phyloP scores from a whole-genome alignment of 2,113 vertebrate genomes.

The Microcebus murinus region DNA sequence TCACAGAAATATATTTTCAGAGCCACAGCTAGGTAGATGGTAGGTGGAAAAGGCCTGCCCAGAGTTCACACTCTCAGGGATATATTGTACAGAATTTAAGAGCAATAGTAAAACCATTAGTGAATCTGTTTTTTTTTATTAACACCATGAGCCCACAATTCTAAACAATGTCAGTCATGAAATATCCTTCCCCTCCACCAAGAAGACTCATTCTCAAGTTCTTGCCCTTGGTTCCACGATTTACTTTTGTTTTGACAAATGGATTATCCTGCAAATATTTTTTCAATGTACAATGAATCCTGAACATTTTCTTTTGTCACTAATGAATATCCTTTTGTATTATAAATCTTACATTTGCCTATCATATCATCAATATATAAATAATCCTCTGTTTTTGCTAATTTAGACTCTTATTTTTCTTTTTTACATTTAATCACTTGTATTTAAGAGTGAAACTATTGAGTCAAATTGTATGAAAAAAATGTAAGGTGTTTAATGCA shows the following conservation, averaged over 20 bases:
- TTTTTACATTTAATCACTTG: background rate
- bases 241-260: background rate
- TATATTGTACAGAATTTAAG: background rate
- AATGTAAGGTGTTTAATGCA: background rate
- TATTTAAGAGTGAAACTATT: background rate
- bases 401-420: background rate
- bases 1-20: background rate
- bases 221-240: background rate
- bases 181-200: background rate
- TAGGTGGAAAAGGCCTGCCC: background rate
- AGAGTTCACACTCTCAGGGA: background rate
- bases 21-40: background rate
- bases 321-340: background rate
- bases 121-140: background rate
- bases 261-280: background rate
- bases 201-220: background rate
- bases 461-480: background rate
- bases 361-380: background rate
- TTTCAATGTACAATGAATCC: background rate
- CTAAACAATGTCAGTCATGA: background rate
- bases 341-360: background rate
- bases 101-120: background rate
- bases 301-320: conserved; percentile 1
- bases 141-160: background rate
- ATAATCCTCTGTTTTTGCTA: background rate